Evolutionary conservation across 1,140 invertebrate genomes (phyloP).

Genomic region (Lerema accius): DNA sequence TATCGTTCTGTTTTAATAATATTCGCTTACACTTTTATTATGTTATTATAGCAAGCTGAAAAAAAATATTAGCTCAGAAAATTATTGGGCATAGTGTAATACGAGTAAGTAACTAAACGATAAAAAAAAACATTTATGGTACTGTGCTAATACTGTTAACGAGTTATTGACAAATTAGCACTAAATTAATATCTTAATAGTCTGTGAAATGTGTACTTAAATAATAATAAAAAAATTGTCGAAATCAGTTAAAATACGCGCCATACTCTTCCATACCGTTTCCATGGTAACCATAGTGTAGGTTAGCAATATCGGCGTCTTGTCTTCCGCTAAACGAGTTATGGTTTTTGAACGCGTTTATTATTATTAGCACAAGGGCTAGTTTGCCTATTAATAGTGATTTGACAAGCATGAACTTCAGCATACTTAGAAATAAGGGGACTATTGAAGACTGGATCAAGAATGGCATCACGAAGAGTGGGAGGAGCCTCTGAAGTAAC

Average conservation of each 20-base stretch:
- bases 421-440: conserved; percentile 84
- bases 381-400: conserved; percentile 86
- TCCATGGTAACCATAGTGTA: conserved; percentile 82
- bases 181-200: too few species aligned
- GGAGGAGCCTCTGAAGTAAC: conserved; percentile 83
- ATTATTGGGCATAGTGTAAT: too few species aligned
- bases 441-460: conserved; percentile 85
- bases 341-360: conserved; percentile 84
- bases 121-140: too few species aligned
- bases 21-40: too few species aligned
- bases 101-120: too few species aligned
- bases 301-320: conserved; percentile 62
- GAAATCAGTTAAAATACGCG: conserved; percentile 75
- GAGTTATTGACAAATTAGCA: too few species aligned
- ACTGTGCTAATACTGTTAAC: too few species aligned
- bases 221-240: too few species aligned
- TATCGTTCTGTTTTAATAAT: too few species aligned
- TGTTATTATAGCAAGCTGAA: too few species aligned
- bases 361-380: conserved; percentile 83
- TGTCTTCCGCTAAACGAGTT: conserved; percentile 70
- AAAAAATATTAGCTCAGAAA: too few species aligned
- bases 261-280: conserved; percentile 82
- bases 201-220: too few species aligned
- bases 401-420: conserved; percentile 86
- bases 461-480: conserved; percentile 86